phyloP scores from a whole-genome alignment of 1,140 invertebrate species.

The Bathynomus jamesi region DNA sequence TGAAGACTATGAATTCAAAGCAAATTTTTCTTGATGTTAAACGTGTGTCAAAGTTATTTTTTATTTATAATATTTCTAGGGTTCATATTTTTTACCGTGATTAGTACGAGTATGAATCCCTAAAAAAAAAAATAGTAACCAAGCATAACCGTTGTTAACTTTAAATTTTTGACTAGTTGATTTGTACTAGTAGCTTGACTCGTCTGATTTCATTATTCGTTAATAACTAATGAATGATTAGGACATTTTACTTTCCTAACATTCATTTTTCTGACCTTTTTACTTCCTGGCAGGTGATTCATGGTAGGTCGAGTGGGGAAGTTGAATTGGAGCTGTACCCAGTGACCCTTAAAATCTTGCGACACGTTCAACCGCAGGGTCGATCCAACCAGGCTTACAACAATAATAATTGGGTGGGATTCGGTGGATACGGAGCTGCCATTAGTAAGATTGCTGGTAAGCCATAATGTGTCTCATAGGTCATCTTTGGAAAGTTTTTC shows the following conservation, averaged over 20 bases:
- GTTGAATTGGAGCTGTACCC: constrained; percentile 77
- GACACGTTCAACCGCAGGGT: constrained; percentile 54
- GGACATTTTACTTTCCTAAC: too few relatives aligned
- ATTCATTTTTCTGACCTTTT: neutral
- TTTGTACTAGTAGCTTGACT: neutral
- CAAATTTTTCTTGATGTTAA: too few relatives aligned
- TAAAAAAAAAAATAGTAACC: too few relatives aligned
- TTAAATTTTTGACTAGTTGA: neutral
- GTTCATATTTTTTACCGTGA: too few relatives aligned
- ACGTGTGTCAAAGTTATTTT: too few relatives aligned
- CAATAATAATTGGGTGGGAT: constrained; percentile 49
- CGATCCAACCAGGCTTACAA: constrained; percentile 32
- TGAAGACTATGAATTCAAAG: too few relatives aligned
- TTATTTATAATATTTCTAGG: too few relatives aligned
- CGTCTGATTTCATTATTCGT: constrained; percentile 18
- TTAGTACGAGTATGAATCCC: too few relatives aligned
- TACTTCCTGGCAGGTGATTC: constrained; percentile 41
- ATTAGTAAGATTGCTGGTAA: constrained; percentile 46
- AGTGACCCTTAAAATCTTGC: constrained; percentile 60
- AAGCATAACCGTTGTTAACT: too few relatives aligned
- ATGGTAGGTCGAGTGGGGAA: constrained; percentile 41
- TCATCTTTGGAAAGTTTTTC: neutral
- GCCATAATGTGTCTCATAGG: neutral
- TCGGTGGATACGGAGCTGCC: constrained; percentile 59
- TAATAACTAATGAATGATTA: too few relatives aligned